Base-by-base conservation (phyloP, 1,140 invertebrate genomes). In the Sipha flava region DNA sequence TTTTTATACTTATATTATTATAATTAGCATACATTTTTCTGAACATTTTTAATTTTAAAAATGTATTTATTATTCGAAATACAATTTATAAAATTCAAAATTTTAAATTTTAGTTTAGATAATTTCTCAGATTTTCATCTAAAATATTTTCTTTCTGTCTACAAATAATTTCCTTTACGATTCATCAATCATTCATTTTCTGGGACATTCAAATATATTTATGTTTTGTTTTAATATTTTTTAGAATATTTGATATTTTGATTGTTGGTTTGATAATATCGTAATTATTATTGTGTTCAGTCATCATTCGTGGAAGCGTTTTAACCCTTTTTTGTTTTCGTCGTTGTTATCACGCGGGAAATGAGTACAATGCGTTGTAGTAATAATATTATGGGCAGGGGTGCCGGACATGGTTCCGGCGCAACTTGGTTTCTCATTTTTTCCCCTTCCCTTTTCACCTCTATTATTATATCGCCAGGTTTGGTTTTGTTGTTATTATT, bases 401-500 rank as follows among this genome's bases (percentile, higher is more conserved):
- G 37, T 26, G 37, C 43, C 40, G 43, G 43, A 47, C 43, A 70
- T 26, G 23, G 40, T 70, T 70, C 66, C 66, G 66, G 66, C 23
- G 40, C 23, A 70, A 70, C 66, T 70, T 47, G 66, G 43, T 70
- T 47, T 70, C 66, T 70, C 66, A 70, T 70, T 70, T 70, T 70
- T 68, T 10, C 66, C 40, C 37, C 14, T 23, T 70, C 66, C 26
- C 0, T 70, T 70, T 70, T 47, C 23, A 70, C 66, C 66, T 70
- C 43, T 70, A 70, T 70, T 70, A 70, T 70, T 70, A 70, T 70
- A 70, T 70, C 23, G 40, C 66, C 43, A 70, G 43, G 66, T 70
- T 70, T 6, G 66, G 66, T 70, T 70, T 70, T 70, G 66, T 70
- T 70, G 40, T 70, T 70, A 68, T 68, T 45, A 70, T 70, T 70